phyloP scores from a whole-genome alignment of 2,797 vertebrate genomes.

The Channa striata region DNA sequence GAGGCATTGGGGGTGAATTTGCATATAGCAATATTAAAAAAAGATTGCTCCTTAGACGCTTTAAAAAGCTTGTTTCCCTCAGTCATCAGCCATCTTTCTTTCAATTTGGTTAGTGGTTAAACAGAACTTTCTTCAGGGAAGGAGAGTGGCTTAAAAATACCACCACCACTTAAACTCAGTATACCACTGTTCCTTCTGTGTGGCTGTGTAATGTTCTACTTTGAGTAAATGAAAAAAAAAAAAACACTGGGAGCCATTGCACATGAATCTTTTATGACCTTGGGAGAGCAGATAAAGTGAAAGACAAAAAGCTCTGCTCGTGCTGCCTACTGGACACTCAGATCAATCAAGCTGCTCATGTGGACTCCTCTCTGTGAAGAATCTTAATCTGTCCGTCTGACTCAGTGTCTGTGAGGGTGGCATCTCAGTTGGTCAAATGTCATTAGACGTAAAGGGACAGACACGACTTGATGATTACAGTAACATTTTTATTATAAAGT shows the following conservation, averaged over 20 bases:
- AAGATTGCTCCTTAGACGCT: constrained; percentile 5
- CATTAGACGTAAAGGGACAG: background rate
- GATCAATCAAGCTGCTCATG: constrained; percentile 78
- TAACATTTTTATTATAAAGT: background rate
- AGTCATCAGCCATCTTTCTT: constrained; percentile 26
- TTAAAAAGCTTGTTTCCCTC: constrained; percentile 28
- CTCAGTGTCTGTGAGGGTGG: constrained; percentile 29
- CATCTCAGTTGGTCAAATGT: constrained; percentile 10
- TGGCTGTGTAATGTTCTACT: constrained; percentile 47
- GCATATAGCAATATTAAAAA: constrained; percentile 27
- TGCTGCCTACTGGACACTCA: constrained; percentile 51
- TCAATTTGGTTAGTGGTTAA: constrained; percentile 37
- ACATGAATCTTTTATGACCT: constrained; percentile 84
- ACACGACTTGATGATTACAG: background rate
- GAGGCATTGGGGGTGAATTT: constrained; percentile 21
- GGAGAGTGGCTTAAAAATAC: constrained; percentile 59
- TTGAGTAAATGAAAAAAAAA: constrained; percentile 78
- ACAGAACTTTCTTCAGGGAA: constrained; percentile 14
- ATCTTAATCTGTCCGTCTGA: constrained; percentile 51
- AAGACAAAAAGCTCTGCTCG: constrained; percentile 73
- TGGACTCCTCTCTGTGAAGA: constrained; percentile 46
- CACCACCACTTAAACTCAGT: constrained; percentile 69
- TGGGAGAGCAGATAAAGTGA: constrained; percentile 70
- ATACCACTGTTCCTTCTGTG: constrained; percentile 39
- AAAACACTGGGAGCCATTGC: constrained; percentile 67